Base-by-base conservation (phyloP, 1,140 invertebrate genomes). In the Diprion similis region DNA sequence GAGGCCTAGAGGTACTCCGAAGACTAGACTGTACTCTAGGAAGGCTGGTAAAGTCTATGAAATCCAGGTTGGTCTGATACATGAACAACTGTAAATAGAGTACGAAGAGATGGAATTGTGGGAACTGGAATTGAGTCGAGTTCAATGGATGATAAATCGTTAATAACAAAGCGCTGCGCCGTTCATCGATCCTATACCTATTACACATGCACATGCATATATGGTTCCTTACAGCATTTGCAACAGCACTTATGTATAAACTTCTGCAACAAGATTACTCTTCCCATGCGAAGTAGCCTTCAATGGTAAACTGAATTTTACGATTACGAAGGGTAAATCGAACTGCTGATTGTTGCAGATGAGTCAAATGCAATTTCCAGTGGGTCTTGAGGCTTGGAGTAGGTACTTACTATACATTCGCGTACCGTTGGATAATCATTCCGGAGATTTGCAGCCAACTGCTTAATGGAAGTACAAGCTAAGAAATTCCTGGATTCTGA, bases 61-160 rank as follows among this genome's bases (percentile, higher is more conserved):
- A 59, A 17, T 59, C 51, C 6, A 59, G 51, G 51, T 59, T 17
- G 24, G 2, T 37, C 24, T 37, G 7, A 59, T 15, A 59, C 11
- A 59, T 59, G 0, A 17, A 59, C 11, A 1, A 37, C 24, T 59
- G n/a, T 13, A 59, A 59, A 59, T 17, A 15, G 51, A 17, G 51
- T 59, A 59, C n/a, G 9, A 17, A 59, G 51, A 59, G 51, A 59
- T 4, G n/a, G n/a, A 15, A 59, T 59, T 59, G 51, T 59, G 51
- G 51, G 51, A 59, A 59, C 51, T 59, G 11, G 51, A 59, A 59
- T 59, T 59, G 11, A 59, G n/a, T 17, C 11, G 51, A 59, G n/a
- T 59, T 59, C 51, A 59, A 59, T 59, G 51, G n/a, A 10, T 59
- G 51, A 59, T 59, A 59, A 59, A 59, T 59, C 51, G 51, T 59